Evolutionary conservation across 2,113 vertebrate genomes (phyloP), one percentile per base, ranked within the genome.

Genomic region (Halcyon senegalensis): DNA sequence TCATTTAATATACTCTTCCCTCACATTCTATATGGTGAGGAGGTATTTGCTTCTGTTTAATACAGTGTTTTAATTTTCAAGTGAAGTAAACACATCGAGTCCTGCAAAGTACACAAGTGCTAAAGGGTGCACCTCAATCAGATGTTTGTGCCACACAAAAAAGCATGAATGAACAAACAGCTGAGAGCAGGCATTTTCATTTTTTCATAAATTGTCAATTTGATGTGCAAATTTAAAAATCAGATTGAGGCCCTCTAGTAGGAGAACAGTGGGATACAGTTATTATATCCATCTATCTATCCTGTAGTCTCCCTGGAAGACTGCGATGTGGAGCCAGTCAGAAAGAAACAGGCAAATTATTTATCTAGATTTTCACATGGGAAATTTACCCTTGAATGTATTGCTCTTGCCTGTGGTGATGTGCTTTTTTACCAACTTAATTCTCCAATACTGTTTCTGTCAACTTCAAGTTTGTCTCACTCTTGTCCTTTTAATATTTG

Each of bases 131-230:
- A 43, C 11, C 46, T 74, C 30, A 70, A 2, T 53, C 44, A 48
- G 27, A 39, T 35, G 27, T 58, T 89, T 81, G 33, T 62, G 50
- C 16, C 23, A 53, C 1, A 2, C 24, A 73, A 13, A 23, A 17
- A 13, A 73, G 7, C 0, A 0, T 39, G 55, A 77, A 53, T 33
- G 46, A 86, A 44, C 18, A 91, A 84, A 74, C 2, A 39, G 0
- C 7, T 25, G 41, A 78, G 6, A 78, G 16, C 12, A 70, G 69
- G 39, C 10, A n/a, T 7, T 44, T 84, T 35, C 1, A 53, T 66
- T 91, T 91, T 51, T 27, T 90, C 43, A 48, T 27, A 59, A 51
- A 78, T 10, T 18, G 24, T 12, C 37, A 59, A 79, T 76, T 50
- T 68, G 24, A 64, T 66, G 23, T 84, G 37, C 13, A 66, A 78